A percentile compares a stretch with the other conserved stretches of the same genome.
Conservation (phyloP, 2,888 invertebrate species). For the Brachyopa scutellaris region DNA sequence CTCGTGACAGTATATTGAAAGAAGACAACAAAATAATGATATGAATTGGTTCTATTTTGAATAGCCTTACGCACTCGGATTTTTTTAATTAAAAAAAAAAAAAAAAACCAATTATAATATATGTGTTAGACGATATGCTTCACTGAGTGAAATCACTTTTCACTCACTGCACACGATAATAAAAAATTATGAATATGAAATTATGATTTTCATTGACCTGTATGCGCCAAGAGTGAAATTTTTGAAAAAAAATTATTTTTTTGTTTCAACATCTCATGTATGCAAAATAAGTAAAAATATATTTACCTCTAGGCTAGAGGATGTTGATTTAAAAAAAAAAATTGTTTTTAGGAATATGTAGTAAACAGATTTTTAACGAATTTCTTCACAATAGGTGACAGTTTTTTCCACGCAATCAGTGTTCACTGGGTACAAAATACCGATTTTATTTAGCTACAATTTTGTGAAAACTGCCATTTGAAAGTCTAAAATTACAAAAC, state of each 20-base stretch:
- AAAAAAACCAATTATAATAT: neutral
- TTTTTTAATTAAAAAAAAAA: slow-evolving; percentile 1
- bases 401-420: no score
- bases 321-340: no score
- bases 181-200: neutral
- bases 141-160: neutral
- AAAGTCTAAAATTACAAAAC: no score
- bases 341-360: no score
- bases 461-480: no score
- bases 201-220: slow-evolving; percentile 4
- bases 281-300: no score
- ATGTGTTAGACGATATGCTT: slow-evolving; percentile 15
- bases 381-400: no score
- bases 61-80: neutral
- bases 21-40: neutral
- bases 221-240: neutral
- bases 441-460: no score
- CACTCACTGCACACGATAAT: neutral
- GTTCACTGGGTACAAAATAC: no score
- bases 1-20: slow-evolving; percentile 4
- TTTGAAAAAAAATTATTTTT: neutral
- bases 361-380: no score
- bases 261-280: neutral
- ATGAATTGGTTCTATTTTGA: slow-evolving; percentile 16
- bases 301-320: no score